Percentiles rank a stretch among this genome's conserved stretches.
Conservation (phyloP, 1,140 invertebrate species). For the Aradophagus sp. region DNA sequence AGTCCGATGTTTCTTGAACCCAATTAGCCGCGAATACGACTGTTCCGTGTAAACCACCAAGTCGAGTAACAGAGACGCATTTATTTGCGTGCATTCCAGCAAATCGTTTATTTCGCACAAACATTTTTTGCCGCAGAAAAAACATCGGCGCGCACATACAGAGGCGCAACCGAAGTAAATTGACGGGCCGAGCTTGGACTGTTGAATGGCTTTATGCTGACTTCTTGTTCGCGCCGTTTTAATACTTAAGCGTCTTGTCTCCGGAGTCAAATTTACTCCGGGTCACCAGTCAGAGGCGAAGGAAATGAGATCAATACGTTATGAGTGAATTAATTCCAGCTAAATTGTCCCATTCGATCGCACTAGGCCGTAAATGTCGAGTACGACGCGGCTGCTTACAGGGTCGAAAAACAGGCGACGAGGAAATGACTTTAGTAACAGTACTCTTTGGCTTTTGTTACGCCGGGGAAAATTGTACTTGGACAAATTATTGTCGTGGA, state of each 20-base stretch:
- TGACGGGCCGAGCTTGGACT: constrained; percentile 6
- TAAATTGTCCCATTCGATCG: constrained; percentile 6
- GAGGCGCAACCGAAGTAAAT: constrained; percentile 3
- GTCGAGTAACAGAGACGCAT: too few relatives aligned
- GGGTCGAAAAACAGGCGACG: too few relatives aligned
- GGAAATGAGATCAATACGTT: constrained; percentile 28
- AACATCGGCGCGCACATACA: too few relatives aligned
- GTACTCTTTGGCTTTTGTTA: too few relatives aligned
- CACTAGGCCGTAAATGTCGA: too few relatives aligned
- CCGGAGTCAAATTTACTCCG: constrained; percentile 24
- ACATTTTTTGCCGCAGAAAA: too few relatives aligned
- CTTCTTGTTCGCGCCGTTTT: constrained; percentile 14
- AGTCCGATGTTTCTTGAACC: constrained; percentile 13
- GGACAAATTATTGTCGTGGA: too few relatives aligned
- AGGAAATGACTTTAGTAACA: too few relatives aligned
- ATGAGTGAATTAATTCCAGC: constrained; percentile 6
- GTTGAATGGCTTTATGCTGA: constrained; percentile 19
- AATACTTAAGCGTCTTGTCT: constrained; percentile 27
- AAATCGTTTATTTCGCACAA: too few relatives aligned
- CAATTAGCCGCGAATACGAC: constrained; percentile 7
- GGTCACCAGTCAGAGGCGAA: constrained; percentile 19
- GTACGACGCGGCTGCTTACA: too few relatives aligned
- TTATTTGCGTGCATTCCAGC: too few relatives aligned
- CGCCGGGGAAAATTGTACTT: too few relatives aligned
- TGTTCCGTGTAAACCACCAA: constrained; percentile 10